These are phyloP conservation scores for Marcusenius ussheri DNA, from an alignment of 2,113 vertebrate genomes.

Conservation along the genomic window DNA sequence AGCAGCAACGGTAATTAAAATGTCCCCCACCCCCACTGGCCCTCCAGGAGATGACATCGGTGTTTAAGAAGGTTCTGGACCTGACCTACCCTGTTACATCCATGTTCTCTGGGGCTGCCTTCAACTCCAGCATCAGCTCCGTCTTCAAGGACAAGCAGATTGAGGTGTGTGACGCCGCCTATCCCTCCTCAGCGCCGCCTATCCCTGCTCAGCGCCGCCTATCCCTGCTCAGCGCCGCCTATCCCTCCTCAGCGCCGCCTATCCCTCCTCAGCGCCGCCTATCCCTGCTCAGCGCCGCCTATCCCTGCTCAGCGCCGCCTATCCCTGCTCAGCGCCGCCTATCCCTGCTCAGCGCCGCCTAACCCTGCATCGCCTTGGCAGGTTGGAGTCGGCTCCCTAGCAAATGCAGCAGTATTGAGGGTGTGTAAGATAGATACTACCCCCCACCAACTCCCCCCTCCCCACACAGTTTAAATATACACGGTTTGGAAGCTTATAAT, in stretches of 20 bases:
- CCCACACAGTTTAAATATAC: background rate
- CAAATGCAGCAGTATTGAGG: background rate
- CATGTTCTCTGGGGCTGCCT: constrained; percentile 85
- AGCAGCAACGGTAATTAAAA: background rate
- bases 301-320: background rate
- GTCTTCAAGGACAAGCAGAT: constrained; percentile 83
- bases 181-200: background rate
- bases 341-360: background rate
- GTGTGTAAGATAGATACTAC: too few relatives aligned
- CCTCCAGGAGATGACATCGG: constrained; percentile 73
- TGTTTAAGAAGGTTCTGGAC: constrained; percentile 76
- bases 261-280: background rate
- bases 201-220: background rate
- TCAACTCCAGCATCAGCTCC: constrained; percentile 72
- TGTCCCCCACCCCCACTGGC: constrained; percentile 13
- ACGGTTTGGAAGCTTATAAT: background rate
- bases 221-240: background rate
- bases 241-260: background rate
- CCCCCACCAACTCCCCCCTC: background rate
- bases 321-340: background rate
- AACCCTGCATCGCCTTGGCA: background rate
- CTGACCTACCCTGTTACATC: constrained; percentile 89
- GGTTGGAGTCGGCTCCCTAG: background rate
- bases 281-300: background rate
- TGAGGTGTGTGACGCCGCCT: constrained; percentile 59